These are phyloP conservation scores for Pegoplata infirma DNA, from an alignment of 2,888 invertebrate species.

Conservation along the genomic window DNA sequence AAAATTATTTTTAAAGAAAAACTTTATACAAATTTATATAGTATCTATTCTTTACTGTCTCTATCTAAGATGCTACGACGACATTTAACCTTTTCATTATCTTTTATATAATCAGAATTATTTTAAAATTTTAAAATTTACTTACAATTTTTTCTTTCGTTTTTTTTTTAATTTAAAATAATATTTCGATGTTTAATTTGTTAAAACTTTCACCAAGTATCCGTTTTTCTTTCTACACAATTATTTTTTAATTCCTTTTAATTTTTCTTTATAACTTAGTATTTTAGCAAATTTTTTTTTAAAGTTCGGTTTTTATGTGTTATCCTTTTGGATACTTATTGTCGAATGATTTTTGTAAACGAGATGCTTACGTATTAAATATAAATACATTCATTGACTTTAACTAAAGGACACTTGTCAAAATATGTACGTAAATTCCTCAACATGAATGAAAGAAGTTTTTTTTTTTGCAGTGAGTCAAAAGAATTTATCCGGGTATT, in stretches of 20 bases:
- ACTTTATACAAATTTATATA: not conserved
- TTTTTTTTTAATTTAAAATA: not conserved
- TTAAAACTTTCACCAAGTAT: constrained; percentile 1
- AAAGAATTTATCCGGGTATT: constrained; percentile 55
- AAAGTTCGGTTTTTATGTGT: constrained; percentile 41
- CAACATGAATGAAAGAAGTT: constrained; percentile 50
- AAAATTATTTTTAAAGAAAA: not conserved
- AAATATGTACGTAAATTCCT: constrained; percentile 38
- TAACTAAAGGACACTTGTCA: constrained; percentile 53
- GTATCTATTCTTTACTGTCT: not conserved
- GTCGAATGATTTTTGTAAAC: constrained; percentile 55
- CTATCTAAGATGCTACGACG: constrained; percentile 27
- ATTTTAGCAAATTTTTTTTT: not conserved
- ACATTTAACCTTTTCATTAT: constrained; percentile 51
- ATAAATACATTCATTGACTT: constrained; percentile 51
- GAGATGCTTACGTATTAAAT: constrained; percentile 59
- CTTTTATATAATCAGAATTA: constrained; percentile 29
- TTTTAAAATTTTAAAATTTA: not conserved
- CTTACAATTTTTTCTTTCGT: constrained; percentile 29
- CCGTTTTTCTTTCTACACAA: constrained; percentile 2
- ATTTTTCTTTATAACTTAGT: not conserved
- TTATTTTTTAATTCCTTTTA: constrained; percentile 4
- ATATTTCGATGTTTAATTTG: constrained; percentile 2
- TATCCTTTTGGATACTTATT: constrained; percentile 62
- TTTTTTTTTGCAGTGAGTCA: constrained; percentile 14